Conservation (phyloP, 2,797 vertebrate genomes). For the Danio kyathit region DNA sequence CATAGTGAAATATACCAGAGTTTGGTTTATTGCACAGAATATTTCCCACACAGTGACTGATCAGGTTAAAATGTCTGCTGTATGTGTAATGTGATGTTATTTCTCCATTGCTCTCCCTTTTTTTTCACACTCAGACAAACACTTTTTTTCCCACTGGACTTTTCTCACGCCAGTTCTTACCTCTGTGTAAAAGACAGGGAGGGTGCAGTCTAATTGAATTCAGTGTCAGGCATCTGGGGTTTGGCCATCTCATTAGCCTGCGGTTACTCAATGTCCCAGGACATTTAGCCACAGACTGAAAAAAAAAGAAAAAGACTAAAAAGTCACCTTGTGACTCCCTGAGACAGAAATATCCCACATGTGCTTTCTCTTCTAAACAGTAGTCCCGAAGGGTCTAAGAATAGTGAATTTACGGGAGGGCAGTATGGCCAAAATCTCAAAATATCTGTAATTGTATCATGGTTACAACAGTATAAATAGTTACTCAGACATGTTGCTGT, state of each 20-base stretch:
- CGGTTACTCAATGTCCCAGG: conserved; percentile 45
- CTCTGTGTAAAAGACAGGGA: conserved; percentile 30
- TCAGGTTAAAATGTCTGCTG: not conserved
- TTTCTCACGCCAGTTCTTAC: conserved; percentile 8
- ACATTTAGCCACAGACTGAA: conserved; percentile 38
- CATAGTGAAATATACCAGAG: not conserved
- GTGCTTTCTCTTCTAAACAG: conserved; percentile 11
- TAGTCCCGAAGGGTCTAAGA: not conserved
- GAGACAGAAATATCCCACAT: conserved; percentile 23
- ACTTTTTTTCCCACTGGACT: conserved; percentile 20
- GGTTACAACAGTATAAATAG: not conserved
- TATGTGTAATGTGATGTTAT: not conserved
- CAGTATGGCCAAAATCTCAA: not conserved
- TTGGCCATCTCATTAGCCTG: conserved; percentile 53
- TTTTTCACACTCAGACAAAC: conserved; percentile 1
- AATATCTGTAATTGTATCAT: not conserved
- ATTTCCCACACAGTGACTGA: not conserved
- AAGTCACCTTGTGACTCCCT: conserved; percentile 23
- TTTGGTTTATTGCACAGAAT: not conserved
- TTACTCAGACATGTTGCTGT: not conserved
- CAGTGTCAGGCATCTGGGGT: conserved; percentile 34
- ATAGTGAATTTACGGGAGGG: not conserved
- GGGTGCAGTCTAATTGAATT: conserved; percentile 50
- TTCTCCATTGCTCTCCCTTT: not conserved
- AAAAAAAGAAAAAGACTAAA: conserved; percentile 11